Conservation (phyloP, 1,140 invertebrate species). For the Caenorhabditis remanei region DNA sequence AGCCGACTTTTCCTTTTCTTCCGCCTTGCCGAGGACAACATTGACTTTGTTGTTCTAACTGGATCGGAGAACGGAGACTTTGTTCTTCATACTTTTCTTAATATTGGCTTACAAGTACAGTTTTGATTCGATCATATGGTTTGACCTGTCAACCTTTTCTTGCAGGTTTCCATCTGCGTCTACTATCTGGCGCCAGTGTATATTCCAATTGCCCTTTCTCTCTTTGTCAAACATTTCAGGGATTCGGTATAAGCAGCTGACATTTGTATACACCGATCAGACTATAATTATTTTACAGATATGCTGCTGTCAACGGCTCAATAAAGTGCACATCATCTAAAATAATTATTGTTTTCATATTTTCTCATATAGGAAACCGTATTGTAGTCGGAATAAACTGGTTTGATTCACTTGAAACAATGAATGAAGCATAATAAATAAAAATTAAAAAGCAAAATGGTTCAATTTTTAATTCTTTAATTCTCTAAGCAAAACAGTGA, state of each 20-base stretch:
- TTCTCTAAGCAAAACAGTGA: not conserved
- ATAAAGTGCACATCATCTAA: conserved; percentile 40
- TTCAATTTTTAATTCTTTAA: not conserved
- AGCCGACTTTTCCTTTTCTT: conserved; percentile 31
- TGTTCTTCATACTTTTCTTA: conserved; percentile 44
- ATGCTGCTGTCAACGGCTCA: conserved; percentile 43
- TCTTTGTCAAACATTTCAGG: conserved; percentile 55
- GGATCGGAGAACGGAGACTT: conserved; percentile 39
- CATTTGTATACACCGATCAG: not conserved
- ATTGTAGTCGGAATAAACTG: conserved; percentile 47
- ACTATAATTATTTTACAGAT: not conserved
- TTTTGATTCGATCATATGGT: conserved; percentile 25
- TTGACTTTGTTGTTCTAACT: conserved; percentile 44
- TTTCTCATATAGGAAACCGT: not conserved
- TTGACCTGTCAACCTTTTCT: conserved; percentile 6
- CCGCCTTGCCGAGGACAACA: conserved; percentile 34
- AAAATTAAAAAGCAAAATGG: not conserved
- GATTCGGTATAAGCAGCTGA: conserved; percentile 50
- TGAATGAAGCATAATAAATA: not conserved
- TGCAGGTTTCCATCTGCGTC: conserved; percentile 52
- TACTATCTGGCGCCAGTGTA: conserved; percentile 35
- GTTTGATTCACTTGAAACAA: not conserved
- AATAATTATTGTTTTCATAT: not conserved
- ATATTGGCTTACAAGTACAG: conserved; percentile 49
- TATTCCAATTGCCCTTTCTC: conserved; percentile 33